Base-by-base conservation (phyloP, 2,113 vertebrate genomes). In the Perognathus longimembris region DNA sequence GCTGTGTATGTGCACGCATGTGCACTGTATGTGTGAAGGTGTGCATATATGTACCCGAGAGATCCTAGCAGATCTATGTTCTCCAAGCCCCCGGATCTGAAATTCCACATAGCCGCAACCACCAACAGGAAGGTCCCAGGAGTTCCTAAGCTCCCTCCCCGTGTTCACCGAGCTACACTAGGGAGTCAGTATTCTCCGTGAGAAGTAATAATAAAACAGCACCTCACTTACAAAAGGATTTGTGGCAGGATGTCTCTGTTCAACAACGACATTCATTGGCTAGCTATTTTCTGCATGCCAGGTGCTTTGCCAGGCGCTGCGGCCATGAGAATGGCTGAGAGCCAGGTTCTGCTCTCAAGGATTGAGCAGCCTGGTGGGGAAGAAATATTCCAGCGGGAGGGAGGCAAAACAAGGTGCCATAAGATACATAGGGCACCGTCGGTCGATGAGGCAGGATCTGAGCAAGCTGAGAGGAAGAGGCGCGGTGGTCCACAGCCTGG, bases 281-380 rank as follows among this genome's bases (percentile, higher is more conserved):
- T 67, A 85, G 42, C 45, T 67, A 63, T 42, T 28, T 59, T 75
- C 63, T 63, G 9, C 12, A 36, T 42, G 71, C 85, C 82, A 87
- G 81, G 38, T 80, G 79, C 78, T 81, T 38, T 57, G 69, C n/a
- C 90, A 85, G 93, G 77, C 89, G 85, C 70, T 28, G 5, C 34
- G 54, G 61, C 54, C 80, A 32, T 54, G 24, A 0, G 4, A 2
- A 38, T 73, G 69, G 86, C 87, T 73, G 78, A 85, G 79, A 30
- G 61, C 67, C 90, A 92, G 69, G 30, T 36, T 94, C 69, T 90
- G 69, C 75, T 92, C 92, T 94, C 70, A 38, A 78, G 79, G 64
- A 91, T 50, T 40, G 6, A 73, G 78, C 66, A 69, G 9, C 59
- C 74, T 77, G 75, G 76, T 74, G 38, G 28, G 6, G 42, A 59